phyloP scores from a whole-genome alignment of 2,888 invertebrate species.

The Trisateles emortualis region DNA sequence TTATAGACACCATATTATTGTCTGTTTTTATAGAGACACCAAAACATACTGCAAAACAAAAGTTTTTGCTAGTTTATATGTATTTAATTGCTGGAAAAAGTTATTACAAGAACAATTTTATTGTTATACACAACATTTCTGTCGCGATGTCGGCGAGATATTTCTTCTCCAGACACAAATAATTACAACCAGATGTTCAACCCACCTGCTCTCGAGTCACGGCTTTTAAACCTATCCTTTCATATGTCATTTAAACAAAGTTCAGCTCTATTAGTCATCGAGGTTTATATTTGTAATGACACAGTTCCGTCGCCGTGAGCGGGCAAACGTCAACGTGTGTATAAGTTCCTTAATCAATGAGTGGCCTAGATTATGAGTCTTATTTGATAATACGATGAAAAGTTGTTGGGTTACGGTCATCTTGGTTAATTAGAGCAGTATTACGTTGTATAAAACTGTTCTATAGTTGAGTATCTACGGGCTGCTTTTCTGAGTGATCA shows the following conservation, averaged over 20 bases:
- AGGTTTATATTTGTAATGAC: slow-evolving; percentile 48
- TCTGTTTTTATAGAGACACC: no score
- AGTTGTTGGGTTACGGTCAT: neutral
- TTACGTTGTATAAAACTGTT: no score
- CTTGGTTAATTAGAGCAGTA: neutral
- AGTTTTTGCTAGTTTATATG: no score
- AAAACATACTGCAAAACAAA: no score
- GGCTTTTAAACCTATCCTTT: neutral
- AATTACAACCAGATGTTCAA: neutral
- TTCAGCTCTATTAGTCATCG: slow-evolving; percentile 45
- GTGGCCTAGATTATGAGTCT: slow-evolving; percentile 10
- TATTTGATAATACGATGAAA: neutral
- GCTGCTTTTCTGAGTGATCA: no score
- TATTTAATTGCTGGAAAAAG: no score
- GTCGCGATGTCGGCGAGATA: no score
- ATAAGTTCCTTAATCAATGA: slow-evolving; percentile 27
- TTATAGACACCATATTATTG: no score
- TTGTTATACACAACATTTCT: no score
- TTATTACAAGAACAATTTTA: no score
- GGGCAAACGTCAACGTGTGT: slow-evolving; percentile 40
- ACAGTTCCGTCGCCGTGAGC: slow-evolving; percentile 34
- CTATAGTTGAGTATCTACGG: no score
- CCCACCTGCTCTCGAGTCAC: neutral
- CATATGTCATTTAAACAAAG: neutral
- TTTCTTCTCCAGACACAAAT: neutral